These are phyloP conservation scores for Hydrocynus forskahlii DNA, from an alignment of 2,797 vertebrate species.

Conservation along the genomic window DNA sequence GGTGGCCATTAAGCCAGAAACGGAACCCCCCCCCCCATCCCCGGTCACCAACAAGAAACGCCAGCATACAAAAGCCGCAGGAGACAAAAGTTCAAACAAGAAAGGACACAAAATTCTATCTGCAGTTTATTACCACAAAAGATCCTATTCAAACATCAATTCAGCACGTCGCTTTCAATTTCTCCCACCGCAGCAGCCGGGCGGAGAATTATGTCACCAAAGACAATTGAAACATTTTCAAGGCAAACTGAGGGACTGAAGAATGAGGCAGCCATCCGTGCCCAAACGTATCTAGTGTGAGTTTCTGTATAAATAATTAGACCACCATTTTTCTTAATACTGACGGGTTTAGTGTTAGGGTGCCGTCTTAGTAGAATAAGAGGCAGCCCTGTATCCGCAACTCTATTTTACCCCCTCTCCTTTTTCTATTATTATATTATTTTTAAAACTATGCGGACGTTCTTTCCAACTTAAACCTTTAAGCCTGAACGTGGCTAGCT, in stretches of 20 bases:
- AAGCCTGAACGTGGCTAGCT: too few relatives aligned
- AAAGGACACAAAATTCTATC: conserved; percentile 63
- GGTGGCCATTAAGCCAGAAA: conserved; percentile 43
- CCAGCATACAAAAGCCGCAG: conserved; percentile 59
- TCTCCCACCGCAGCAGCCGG: conserved; percentile 52
- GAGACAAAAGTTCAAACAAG: conserved; percentile 67
- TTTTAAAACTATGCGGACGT: too few relatives aligned
- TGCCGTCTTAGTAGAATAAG: conserved; percentile 10
- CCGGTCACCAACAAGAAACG: background rate
- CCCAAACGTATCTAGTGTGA: conserved; percentile 59
- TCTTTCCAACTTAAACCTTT: too few relatives aligned
- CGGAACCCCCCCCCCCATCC: background rate
- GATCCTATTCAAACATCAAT: conserved; percentile 71
- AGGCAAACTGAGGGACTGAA: conserved; percentile 56
- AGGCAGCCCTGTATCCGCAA: conserved; percentile 3
- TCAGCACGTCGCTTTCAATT: conserved; percentile 71
- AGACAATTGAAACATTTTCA: conserved; percentile 58
- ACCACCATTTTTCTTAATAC: conserved; percentile 59
- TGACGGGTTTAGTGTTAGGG: conserved; percentile 56
- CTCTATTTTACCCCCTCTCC: background rate
- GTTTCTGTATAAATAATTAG: conserved; percentile 66
- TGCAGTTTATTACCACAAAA: conserved; percentile 66
- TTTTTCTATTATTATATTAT: too few relatives aligned
- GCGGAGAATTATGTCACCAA: conserved; percentile 59
- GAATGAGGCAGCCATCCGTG: conserved; percentile 57